A percentile compares a stretch with the other conserved stretches of the same genome.
Evolutionary conservation across 1,140 invertebrate genomes (phyloP).

Genomic region (Scaptomyza hsui): DNA sequence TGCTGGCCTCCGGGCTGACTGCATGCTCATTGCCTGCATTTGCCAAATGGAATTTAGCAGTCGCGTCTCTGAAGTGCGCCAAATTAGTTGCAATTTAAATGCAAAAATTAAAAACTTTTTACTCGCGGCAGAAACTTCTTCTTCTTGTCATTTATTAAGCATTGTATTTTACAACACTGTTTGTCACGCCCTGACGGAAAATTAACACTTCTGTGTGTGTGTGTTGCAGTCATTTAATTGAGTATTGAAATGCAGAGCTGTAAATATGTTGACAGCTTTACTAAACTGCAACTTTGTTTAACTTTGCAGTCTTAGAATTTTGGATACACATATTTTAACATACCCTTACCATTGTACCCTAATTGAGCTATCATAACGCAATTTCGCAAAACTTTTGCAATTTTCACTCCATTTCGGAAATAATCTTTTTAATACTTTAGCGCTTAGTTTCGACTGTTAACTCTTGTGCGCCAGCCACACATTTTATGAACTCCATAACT

Average conservation of each 20-base stretch:
- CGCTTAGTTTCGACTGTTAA: conserved; percentile 1
- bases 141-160: conserved; percentile 46
- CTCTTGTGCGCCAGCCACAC: not conserved
- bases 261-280: not conserved
- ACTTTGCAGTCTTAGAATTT: not conserved
- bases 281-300: too few species aligned
- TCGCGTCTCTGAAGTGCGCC: conserved; percentile 38
- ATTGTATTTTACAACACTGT: conserved; percentile 22
- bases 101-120: conserved; percentile 67
- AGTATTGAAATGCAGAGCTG: conserved; percentile 16
- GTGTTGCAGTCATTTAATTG: conserved; percentile 32
- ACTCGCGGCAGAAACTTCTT: not conserved
- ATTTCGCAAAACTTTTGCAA: conserved; percentile 9
- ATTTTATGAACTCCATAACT: conserved; percentile 7
- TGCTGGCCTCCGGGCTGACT: not conserved
- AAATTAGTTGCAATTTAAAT: conserved; percentile 81
- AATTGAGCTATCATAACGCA: not conserved
- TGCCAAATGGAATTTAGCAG: conserved; percentile 56
- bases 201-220: conserved; percentile 31
- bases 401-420: conserved; percentile 23
- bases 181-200: not conserved
- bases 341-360: not conserved
- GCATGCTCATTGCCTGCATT: conserved; percentile 59
- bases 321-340: too few species aligned
- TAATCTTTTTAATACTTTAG: conserved; percentile 13